Base-by-base conservation (phyloP, 2,888 invertebrate genomes). In the Coecobrya sp. region DNA sequence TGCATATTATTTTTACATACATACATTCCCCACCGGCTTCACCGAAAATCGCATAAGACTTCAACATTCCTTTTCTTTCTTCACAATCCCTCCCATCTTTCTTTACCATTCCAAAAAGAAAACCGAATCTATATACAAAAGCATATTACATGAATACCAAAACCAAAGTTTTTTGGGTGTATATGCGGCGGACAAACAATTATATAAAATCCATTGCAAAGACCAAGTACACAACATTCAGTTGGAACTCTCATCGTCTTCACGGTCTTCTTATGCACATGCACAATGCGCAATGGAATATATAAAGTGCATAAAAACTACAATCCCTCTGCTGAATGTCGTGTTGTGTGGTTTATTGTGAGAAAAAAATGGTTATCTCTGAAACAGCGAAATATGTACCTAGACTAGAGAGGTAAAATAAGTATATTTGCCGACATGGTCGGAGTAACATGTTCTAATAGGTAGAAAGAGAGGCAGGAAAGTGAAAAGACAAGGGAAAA, bases 231-330 rank as follows among this genome's bases (percentile, higher is more conserved):
- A n/a, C n/a, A n/a, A n/a, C n/a, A n/a, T 36, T 52, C 52, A n/a
- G 52, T 62, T 22, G 19, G 55, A 11, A 11, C 16, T 55, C n/a
- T 55, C 16, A n/a, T 8, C 13, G 55, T 8, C 55, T 55, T 55
- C 16, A n/a, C n/a, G n/a, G 62, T 2, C 62, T 62, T 62, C 27
- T 65, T 27, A 65, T 65, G 65, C 65, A 65, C 65, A 65, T 65
- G 65, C 65, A 65, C 65, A 65, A 27, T 27, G 65, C 65, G 65
- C 65, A 65, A 27, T 65, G 65, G 65, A 65, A 65, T 8, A 62
- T 55, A 62, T 62, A 19, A 11, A 13, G 59, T 59, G 59, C 59
- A 59, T 59, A 59, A n/a, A 59, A 59, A 19, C 1, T 59, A 59
- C 22, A 59, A 22, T n/a, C n/a, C 5, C 5, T 52, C 52, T 52